Evolutionary conservation across 2,888 invertebrate genomes (phyloP).

Genomic region (Phortica magna): DNA sequence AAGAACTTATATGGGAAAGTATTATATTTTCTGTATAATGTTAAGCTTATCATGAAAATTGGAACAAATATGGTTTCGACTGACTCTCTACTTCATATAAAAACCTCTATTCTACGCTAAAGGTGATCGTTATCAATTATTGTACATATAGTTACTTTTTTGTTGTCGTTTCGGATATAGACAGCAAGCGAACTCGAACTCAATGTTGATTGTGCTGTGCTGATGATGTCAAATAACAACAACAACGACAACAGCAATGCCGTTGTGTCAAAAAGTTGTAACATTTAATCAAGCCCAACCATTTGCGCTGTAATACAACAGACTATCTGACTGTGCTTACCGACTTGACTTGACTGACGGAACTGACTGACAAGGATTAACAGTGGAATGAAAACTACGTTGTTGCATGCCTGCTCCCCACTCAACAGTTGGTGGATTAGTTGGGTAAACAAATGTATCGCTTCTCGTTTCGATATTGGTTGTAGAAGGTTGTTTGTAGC

Average conservation of each 20-base stretch:
- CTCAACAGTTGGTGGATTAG: conserved; percentile 23
- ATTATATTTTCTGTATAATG: neutral
- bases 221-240: conserved; percentile 8
- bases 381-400: neutral
- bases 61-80: conserved; percentile 54
- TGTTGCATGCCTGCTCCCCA: neutral
- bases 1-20: neutral
- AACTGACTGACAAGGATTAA: conserved; percentile 33
- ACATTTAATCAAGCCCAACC: conserved; percentile 15
- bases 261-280: conserved; percentile 3
- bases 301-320: conserved; percentile 23
- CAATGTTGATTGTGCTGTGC: no score
- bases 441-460: conserved; percentile 21
- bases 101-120: neutral
- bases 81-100: neutral
- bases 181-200: no score
- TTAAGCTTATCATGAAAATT: conserved; percentile 36
- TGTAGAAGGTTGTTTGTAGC: neutral
- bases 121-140: conserved; percentile 47
- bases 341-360: conserved; percentile 40
- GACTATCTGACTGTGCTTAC: conserved; percentile 32
- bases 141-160: neutral
- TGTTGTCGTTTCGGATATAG: neutral
- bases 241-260: neutral
- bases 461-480: conserved; percentile 15